These are phyloP conservation scores for Onychomys leucogaster DNA, from an alignment of 2,797 vertebrate genomes.

Conservation along the genomic window DNA sequence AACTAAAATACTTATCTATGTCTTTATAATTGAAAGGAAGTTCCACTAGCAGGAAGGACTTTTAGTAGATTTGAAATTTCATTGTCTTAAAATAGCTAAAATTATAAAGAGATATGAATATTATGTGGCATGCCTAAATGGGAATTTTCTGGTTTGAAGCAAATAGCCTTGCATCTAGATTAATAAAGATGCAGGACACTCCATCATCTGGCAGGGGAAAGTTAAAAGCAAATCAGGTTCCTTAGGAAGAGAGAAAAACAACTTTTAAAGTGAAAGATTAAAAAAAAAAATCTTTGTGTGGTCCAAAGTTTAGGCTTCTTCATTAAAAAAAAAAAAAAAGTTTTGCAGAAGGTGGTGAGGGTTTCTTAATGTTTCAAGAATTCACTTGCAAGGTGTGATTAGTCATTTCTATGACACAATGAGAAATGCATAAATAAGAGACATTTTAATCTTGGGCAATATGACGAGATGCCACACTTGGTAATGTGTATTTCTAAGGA, in stretches of 20 bases:
- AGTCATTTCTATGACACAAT: conserved; percentile 43
- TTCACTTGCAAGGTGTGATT: conserved; percentile 4
- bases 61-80: conserved; percentile 15
- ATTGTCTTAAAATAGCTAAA: conserved; percentile 50
- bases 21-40: conserved; percentile 36
- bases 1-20: background rate
- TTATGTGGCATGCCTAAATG: conserved; percentile 34
- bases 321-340: background rate
- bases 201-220: conserved; percentile 70
- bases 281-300: conserved; percentile 55
- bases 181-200: conserved; percentile 71
- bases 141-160: conserved; percentile 64
- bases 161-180: conserved; percentile 60
- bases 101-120: conserved; percentile 36
- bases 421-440: conserved; percentile 25
- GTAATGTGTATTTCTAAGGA: background rate
- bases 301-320: conserved; percentile 43
- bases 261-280: conserved; percentile 59
- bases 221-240: conserved; percentile 62
- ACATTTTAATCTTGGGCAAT: background rate
- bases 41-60: background rate
- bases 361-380: conserved; percentile 53
- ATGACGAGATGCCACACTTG: background rate
- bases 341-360: conserved; percentile 61
- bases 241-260: conserved; percentile 62